These are phyloP conservation scores for Lepidothrix coronata DNA, from an alignment of 2,113 vertebrate species.

Conservation along the genomic window DNA sequence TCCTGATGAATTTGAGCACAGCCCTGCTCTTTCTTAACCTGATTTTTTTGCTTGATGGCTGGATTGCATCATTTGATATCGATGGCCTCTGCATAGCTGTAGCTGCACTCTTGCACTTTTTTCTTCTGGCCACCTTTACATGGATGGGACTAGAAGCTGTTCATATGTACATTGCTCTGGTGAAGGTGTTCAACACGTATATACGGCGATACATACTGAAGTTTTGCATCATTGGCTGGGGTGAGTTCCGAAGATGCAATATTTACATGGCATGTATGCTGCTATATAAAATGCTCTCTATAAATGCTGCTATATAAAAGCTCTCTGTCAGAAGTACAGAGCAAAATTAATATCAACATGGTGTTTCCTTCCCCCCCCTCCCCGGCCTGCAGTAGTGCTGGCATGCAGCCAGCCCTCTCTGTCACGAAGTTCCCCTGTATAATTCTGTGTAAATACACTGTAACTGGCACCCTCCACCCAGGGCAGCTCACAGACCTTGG, in stretches of 20 bases:
- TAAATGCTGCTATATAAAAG: not conserved
- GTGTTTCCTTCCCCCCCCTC: not conserved
- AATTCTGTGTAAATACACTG: not conserved
- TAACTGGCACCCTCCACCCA: not conserved
- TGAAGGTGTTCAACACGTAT: slow-evolving; percentile 98
- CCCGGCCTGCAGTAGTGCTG: fast-evolving
- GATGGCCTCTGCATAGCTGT: slow-evolving; percentile 81
- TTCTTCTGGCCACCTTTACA: slow-evolving; percentile 93
- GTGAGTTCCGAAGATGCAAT: slow-evolving; percentile 70
- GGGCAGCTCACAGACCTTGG: not conserved
- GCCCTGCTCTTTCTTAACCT: slow-evolving; percentile 92
- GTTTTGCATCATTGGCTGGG: slow-evolving; percentile 96
- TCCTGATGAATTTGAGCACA: slow-evolving; percentile 96
- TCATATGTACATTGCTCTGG: slow-evolving; percentile 98
- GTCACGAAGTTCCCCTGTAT: fast-evolving
- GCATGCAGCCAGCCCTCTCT: not conserved
- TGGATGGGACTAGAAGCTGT: slow-evolving; percentile 98
- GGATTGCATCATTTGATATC: slow-evolving; percentile 84
- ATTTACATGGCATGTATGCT: not conserved
- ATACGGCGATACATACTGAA: slow-evolving; percentile 95
- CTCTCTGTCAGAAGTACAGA: not conserved
- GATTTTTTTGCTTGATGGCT: slow-evolving; percentile 89
- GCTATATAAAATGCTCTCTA: not conserved
- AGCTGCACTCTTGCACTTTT: slow-evolving; percentile 89
- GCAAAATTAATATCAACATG: not conserved